These are phyloP conservation scores for Scaptomyza montana DNA, from an alignment of 1,140 invertebrate genomes.

Conservation along the genomic window DNA sequence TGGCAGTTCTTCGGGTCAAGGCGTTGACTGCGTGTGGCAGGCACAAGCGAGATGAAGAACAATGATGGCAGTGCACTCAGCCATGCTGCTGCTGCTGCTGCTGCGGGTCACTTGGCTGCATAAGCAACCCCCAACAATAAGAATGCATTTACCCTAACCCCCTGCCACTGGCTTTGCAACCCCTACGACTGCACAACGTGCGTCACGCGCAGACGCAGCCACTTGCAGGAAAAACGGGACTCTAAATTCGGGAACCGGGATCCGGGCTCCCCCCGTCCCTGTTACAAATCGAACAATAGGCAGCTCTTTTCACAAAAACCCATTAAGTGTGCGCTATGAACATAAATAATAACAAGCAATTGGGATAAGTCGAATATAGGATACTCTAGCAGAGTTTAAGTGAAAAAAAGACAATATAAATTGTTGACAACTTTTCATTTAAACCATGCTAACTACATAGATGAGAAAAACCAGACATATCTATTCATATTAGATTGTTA, in stretches of 20 bases:
- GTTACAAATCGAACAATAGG: slow-evolving; percentile 74
- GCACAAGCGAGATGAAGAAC: slow-evolving; percentile 59
- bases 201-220: slow-evolving; percentile 71
- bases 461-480: no score
- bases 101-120: slow-evolving; percentile 60
- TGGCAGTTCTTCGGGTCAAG: slow-evolving; percentile 56
- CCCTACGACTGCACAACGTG: slow-evolving; percentile 64
- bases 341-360: slow-evolving; percentile 64
- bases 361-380: not conserved
- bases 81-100: slow-evolving; percentile 29
- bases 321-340: slow-evolving; percentile 70
- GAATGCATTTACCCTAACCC: not conserved
- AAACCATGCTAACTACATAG: no score
- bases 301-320: slow-evolving; percentile 61
- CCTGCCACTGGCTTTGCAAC: slow-evolving; percentile 36
- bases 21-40: slow-evolving; percentile 71
- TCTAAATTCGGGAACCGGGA: slow-evolving; percentile 30
- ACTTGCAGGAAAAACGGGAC: slow-evolving; percentile 31
- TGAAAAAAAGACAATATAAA: no score
- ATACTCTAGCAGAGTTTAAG: not conserved
- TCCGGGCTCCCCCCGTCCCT: slow-evolving; percentile 47
- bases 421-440: no score
- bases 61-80: slow-evolving; percentile 41
- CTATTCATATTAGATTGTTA: no score
- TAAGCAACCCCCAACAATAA: slow-evolving; percentile 52